Base-by-base conservation (phyloP, 2,797 vertebrate species). In the Semaprochilodus insignis region DNA sequence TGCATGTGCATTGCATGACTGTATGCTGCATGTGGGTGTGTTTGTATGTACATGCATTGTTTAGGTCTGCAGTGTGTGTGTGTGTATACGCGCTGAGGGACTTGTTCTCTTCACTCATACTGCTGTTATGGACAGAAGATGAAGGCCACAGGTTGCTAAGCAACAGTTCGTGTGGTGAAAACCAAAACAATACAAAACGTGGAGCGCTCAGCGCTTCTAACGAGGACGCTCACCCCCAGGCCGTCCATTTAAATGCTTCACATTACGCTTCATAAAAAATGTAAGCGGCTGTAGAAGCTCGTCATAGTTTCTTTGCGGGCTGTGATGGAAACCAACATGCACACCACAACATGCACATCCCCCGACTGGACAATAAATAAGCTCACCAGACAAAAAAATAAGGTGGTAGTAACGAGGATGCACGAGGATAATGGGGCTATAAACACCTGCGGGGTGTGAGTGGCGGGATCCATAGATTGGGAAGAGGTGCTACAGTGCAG, bases 141-240 rank as follows among this genome's bases (percentile, higher is more conserved):
- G 71, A 87, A 88, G 83, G 85, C 83, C 80, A 82, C 57, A 21
- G 40, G 87, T 89, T 90, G 88, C 90, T 88, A 87, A 82, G 90
- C 88, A 89, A 90, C 88, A 82, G 78, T 81, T 65, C 74, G 34
- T 81, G 82, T 80, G 77, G 77, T 82, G 84, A 86, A 87, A 86
- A 86, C 86, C 81, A 87, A 86, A 87, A 87, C 82, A 85, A 85
- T 80, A 75, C 77, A 77, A 80, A 81, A 83, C 85, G 80, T 59
- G 44, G 73, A 71, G 70, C 74, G 78, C 71, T 57, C 63, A 44
- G 74, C 57, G 71, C 60, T 74, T 54, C 44, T 54, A 52, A 27
- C 76, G 55, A 67, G 57, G 65, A 75, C 23, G 78, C 74, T 76
- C 78, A 54, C 48, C 74, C 72, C 67, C 48, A 27, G 31, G 82